These are phyloP conservation scores for Calameuta idolon DNA, from an alignment of 2,888 invertebrate genomes.

Conservation along the genomic window DNA sequence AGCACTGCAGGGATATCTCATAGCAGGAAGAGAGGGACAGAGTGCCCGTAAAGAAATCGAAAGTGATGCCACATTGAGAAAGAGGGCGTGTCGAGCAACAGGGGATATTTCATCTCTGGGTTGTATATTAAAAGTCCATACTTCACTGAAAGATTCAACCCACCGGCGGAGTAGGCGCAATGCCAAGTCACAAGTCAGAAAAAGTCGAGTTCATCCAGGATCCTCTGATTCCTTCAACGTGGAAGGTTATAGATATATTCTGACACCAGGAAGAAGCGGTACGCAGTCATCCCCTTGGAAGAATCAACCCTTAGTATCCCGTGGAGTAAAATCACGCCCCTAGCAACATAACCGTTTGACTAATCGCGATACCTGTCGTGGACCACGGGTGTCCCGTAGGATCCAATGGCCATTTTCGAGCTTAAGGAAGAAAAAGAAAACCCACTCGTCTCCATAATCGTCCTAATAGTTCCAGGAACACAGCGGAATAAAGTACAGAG, in stretches of 20 bases:
- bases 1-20: background rate
- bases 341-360: slow-evolving; percentile 29
- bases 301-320: slow-evolving; percentile 33
- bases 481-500: background rate
- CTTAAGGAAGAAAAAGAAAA: background rate
- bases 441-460: slow-evolving; percentile 13
- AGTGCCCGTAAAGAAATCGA: slow-evolving; percentile 12
- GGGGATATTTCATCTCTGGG: background rate
- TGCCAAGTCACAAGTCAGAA: background rate
- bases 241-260: background rate
- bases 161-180: background rate
- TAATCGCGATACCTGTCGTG: slow-evolving; percentile 36
- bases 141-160: background rate
- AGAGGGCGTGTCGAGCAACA: slow-evolving; percentile 4
- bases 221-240: background rate
- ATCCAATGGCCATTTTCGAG: background rate
- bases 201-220: background rate
- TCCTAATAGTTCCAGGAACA: background rate
- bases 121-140: background rate
- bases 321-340: slow-evolving; percentile 52
- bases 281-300: background rate
- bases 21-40: background rate
- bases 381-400: slow-evolving; percentile 17
- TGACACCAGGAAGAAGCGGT: background rate
- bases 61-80: slow-evolving; percentile 1